Evolutionary conservation across 2,113 vertebrate species (phyloP).

Genomic region (Laticauda colubrina): DNA sequence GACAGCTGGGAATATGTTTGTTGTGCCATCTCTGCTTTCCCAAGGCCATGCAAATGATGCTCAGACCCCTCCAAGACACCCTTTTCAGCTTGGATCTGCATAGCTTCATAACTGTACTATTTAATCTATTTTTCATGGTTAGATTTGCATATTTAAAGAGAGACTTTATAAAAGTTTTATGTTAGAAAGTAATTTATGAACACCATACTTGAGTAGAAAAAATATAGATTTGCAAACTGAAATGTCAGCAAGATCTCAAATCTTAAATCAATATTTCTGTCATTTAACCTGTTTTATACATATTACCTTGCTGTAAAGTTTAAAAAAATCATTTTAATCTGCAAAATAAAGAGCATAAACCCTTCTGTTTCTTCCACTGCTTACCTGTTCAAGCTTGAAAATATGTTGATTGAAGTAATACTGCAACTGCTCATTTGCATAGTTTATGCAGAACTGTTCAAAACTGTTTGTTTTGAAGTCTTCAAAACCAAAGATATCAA

Average conservation of each 20-base stretch:
- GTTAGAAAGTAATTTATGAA: neutral
- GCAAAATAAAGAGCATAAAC: neutral
- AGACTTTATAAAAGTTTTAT: neutral
- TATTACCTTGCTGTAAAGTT: neutral
- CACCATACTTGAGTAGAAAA: neutral
- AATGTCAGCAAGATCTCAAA: neutral
- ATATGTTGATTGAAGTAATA: constrained; percentile 99
- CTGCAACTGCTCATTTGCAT: constrained; percentile 98
- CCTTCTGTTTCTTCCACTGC: neutral
- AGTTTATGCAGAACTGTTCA: constrained; percentile 98
- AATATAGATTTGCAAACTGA: neutral
- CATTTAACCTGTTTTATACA: neutral
- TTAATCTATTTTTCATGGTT: neutral
- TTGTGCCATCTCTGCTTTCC: neutral
- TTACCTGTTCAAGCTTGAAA: constrained; percentile 95
- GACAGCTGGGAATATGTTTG: neutral
- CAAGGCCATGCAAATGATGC: neutral
- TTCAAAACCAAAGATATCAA: constrained; percentile 97
- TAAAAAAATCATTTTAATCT: neutral
- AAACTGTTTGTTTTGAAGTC: constrained; percentile 97
- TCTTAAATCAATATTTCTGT: neutral
- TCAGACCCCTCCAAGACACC: neutral
- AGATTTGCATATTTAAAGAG: neutral
- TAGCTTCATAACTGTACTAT: neutral
- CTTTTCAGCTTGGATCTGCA: too few relatives aligned